Percentiles rank a stretch among this genome's conserved stretches.
Evolutionary conservation across 2,888 invertebrate species (phyloP).

Genomic region (Adelphocoris suturalis): DNA sequence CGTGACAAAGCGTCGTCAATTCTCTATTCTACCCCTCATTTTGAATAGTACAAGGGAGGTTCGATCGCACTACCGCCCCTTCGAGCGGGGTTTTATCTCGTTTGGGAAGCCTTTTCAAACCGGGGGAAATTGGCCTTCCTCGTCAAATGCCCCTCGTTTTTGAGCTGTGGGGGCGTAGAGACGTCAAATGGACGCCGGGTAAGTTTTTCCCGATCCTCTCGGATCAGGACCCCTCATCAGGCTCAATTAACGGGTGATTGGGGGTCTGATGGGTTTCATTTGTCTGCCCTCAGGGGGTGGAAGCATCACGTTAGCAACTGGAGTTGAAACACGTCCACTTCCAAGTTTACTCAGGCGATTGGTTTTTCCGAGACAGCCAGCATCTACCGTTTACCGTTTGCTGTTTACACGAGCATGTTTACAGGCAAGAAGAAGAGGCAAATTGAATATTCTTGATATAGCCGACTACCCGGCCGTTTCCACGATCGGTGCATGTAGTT

Average conservation of each 20-base stretch:
- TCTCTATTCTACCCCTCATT: background rate
- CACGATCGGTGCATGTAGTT: no score
- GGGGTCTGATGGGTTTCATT: conserved; percentile 29
- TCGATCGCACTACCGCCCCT: background rate
- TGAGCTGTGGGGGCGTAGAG: background rate
- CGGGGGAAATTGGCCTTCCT: conserved; percentile 5
- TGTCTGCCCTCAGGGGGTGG: conserved; percentile 18
- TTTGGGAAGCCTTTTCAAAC: background rate
- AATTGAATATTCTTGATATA: no score
- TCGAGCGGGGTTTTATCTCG: background rate
- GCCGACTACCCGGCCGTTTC: no score
- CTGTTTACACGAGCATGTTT: no score
- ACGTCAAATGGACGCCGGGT: background rate
- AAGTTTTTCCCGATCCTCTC: background rate
- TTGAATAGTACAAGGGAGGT: conserved; percentile 1
- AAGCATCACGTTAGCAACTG: background rate
- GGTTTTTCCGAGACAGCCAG: no score
- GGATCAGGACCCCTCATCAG: background rate
- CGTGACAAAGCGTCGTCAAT: conserved; percentile 25
- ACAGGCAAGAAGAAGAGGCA: no score
- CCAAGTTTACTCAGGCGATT: no score
- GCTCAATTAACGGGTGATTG: background rate
- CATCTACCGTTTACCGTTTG: no score
- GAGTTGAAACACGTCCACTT: no score
- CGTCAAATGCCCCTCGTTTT: background rate